Conservation (phyloP, 2,888 invertebrate species). For the Drosophila maculinotata region DNA sequence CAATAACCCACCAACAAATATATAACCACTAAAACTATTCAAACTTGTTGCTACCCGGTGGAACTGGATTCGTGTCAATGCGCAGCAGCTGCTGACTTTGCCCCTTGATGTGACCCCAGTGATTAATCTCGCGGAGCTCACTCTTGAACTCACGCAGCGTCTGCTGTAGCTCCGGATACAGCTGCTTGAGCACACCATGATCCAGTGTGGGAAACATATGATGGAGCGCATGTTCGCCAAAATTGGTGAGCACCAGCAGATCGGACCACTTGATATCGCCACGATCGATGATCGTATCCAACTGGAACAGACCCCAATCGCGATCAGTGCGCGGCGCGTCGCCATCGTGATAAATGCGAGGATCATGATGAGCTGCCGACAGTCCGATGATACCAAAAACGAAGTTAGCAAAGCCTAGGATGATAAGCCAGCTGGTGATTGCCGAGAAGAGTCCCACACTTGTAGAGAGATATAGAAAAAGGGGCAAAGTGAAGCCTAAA, state of each 20-base stretch:
- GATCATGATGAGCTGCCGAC: constrained; percentile 92
- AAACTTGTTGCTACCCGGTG: constrained; percentile 58
- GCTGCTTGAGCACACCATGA: constrained; percentile 88
- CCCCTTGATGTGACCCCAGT: constrained; percentile 88
- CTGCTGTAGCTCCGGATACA: constrained; percentile 86
- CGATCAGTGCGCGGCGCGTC: constrained; percentile 86
- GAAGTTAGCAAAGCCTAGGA: constrained; percentile 86
- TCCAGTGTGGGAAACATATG: constrained; percentile 93
- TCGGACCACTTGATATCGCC: constrained; percentile 88
- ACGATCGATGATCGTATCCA: constrained; percentile 90
- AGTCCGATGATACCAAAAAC: constrained; percentile 88
- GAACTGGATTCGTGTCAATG: constrained; percentile 82
- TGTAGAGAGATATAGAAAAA: constrained; percentile 83
- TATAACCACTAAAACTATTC: constrained; percentile 23
- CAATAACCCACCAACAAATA: not conserved
- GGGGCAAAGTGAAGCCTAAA: constrained; percentile 83
- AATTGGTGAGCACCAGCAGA: constrained; percentile 89
- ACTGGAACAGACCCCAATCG: constrained; percentile 92
- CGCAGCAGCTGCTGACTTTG: constrained; percentile 88
- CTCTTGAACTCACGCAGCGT: constrained; percentile 79
- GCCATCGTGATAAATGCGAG: constrained; percentile 91
- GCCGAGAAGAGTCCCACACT: constrained; percentile 47
- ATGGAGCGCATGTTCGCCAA: constrained; percentile 92
- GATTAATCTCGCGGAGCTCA: constrained; percentile 84
- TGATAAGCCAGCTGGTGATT: constrained; percentile 86